Evolutionary conservation across 2,797 vertebrate genomes (phyloP).

Genomic region (Channa striata): DNA sequence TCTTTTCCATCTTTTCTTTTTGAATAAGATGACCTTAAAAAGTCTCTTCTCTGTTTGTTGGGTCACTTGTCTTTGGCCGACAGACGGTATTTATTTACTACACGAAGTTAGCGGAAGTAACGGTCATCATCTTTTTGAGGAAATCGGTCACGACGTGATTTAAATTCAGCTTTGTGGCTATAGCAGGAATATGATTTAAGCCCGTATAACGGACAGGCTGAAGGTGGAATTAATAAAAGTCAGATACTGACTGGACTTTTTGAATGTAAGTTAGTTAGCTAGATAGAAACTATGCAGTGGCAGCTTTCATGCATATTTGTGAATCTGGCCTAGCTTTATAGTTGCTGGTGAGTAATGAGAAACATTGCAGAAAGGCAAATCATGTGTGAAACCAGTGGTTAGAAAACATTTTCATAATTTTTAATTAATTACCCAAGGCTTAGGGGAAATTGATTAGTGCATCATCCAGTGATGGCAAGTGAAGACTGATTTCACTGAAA

Average conservation of each 20-base stretch:
- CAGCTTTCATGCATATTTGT: too few species aligned
- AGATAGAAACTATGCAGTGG: background rate
- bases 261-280: background rate
- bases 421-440: background rate
- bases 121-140: slow-evolving; percentile 3
- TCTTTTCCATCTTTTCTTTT: too few species aligned
- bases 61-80: slow-evolving; percentile 5
- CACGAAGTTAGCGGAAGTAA: slow-evolving; percentile 50
- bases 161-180: background rate
- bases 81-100: slow-evolving; percentile 10
- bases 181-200: background rate
- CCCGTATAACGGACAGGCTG: background rate
- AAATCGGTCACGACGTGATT: slow-evolving; percentile 9
- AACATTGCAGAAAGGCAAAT: background rate
- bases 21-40: too few species aligned
- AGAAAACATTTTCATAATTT: background rate
- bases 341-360: background rate
- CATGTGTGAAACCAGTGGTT: slow-evolving; percentile 6
- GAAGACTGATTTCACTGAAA: background rate
- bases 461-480: background rate
- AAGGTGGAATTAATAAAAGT: background rate
- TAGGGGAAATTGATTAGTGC: background rate
- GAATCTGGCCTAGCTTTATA: background rate
- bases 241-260: background rate
- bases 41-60: background rate